Conservation (phyloP, 2,888 invertebrate genomes). For the Imbricaverruca yamaguchii region DNA sequence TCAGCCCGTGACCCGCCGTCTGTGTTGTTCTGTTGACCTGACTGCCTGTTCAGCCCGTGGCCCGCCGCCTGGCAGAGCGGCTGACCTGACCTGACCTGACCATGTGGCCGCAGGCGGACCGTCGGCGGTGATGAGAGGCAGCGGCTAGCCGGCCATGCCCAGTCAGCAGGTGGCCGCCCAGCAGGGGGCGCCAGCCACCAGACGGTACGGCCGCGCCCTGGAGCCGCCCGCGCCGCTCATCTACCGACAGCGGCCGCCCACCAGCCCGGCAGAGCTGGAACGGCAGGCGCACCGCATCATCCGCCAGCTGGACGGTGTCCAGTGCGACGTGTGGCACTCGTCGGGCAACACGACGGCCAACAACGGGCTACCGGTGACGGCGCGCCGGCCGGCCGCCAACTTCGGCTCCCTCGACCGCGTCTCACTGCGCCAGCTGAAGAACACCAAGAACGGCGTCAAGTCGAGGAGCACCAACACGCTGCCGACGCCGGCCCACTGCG, state of each 20-base stretch:
- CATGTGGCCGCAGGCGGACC: no score
- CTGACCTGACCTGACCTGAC: no score
- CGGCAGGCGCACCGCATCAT: slow-evolving; percentile 6
- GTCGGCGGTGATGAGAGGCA: background rate
- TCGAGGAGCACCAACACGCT: background rate
- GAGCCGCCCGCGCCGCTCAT: background rate
- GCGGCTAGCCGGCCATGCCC: background rate
- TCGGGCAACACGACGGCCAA: background rate
- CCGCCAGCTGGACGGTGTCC: background rate
- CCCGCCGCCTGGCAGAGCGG: no score
- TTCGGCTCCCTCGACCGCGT: background rate
- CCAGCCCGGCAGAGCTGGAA: background rate
- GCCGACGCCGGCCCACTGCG: background rate
- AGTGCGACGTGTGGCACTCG: background rate
- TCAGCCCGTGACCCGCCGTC: no score
- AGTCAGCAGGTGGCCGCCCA: background rate
- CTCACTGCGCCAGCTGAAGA: background rate
- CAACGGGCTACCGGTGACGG: background rate
- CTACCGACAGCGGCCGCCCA: background rate
- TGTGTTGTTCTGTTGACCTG: no score
- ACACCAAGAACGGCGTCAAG: slow-evolving; percentile 3
- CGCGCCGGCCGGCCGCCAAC: background rate
- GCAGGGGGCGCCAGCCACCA: background rate
- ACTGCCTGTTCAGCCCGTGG: no score
- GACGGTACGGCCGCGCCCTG: background rate